Percentiles rank a stretch among this genome's conserved stretches.
phyloP scores from a whole-genome alignment of 2,113 vertebrate species.

The Cacatua alba region DNA sequence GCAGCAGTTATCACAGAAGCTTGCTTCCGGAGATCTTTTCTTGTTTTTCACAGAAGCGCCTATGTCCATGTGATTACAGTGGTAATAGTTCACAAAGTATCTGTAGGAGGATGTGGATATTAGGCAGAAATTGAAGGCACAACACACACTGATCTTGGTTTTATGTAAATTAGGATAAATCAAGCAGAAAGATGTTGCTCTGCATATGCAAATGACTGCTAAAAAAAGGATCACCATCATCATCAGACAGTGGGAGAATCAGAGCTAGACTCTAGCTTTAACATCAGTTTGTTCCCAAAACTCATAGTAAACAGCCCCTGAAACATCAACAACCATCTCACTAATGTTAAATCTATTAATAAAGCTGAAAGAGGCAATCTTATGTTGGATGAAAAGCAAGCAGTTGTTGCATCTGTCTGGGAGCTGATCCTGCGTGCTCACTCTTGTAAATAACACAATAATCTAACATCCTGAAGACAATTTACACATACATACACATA shows the following conservation, averaged over 20 bases:
- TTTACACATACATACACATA: not conserved
- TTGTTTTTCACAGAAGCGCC: not conserved
- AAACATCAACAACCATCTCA: not conserved
- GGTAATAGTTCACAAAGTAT: not conserved
- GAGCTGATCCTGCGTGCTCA: not conserved
- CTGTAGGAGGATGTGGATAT: not conserved
- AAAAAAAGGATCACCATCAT: not conserved
- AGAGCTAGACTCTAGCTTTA: not conserved
- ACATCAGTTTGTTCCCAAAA: not conserved
- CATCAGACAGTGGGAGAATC: not conserved
- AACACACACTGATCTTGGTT: not conserved
- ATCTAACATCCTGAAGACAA: not conserved
- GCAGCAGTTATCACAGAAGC: not conserved
- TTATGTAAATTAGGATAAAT: not conserved
- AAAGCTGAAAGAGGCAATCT: not conserved
- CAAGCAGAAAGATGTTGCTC: not conserved
- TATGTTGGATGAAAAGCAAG: not conserved
- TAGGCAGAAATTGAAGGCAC: not conserved
- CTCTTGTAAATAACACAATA: not conserved
- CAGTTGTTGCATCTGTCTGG: not conserved
- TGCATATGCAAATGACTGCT: not conserved
- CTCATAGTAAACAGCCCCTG: not conserved
- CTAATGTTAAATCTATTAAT: not conserved
- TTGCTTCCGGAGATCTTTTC: not conserved
- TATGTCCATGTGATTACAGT: accelerated